These are phyloP conservation scores for Lampropteryx suffumata DNA, from an alignment of 2,888 invertebrate genomes.

Conservation along the genomic window DNA sequence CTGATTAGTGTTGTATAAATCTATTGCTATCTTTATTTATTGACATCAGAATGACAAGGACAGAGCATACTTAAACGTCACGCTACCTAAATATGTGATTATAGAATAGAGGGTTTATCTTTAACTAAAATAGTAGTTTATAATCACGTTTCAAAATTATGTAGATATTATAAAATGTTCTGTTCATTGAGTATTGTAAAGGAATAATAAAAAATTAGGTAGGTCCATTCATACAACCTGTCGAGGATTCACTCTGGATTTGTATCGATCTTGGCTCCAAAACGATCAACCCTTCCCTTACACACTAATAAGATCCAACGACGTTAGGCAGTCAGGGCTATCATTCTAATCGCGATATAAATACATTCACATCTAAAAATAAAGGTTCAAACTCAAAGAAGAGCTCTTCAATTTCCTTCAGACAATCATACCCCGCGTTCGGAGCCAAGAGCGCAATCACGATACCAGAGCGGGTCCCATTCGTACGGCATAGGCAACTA, in stretches of 20 bases:
- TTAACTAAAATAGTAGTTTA: no score
- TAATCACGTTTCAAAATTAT: no score
- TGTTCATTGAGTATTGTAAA: conserved; percentile 27
- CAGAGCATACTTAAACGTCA: no score
- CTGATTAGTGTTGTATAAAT: no score
- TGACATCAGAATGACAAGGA: neutral
- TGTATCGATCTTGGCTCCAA: conserved; percentile 24
- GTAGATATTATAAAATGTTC: no score
- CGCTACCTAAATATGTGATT: no score
- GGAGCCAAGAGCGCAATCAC: conserved; percentile 22
- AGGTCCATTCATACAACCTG: conserved; percentile 18
- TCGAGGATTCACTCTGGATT: conserved; percentile 21
- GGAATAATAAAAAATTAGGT: neutral
- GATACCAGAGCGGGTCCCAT: conserved; percentile 21
- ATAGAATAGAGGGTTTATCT: no score
- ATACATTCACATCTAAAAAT: no score
- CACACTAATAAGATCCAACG: neutral
- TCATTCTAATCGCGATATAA: no score
- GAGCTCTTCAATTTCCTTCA: conserved; percentile 1
- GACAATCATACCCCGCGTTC: conserved; percentile 1
- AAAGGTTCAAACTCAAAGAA: neutral
- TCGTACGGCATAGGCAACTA: conserved; percentile 33
- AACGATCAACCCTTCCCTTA: neutral
- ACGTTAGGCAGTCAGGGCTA: neutral
- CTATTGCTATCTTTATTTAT: no score